phyloP scores from a whole-genome alignment of 2,797 vertebrate genomes.

The Thaleichthys pacificus region DNA sequence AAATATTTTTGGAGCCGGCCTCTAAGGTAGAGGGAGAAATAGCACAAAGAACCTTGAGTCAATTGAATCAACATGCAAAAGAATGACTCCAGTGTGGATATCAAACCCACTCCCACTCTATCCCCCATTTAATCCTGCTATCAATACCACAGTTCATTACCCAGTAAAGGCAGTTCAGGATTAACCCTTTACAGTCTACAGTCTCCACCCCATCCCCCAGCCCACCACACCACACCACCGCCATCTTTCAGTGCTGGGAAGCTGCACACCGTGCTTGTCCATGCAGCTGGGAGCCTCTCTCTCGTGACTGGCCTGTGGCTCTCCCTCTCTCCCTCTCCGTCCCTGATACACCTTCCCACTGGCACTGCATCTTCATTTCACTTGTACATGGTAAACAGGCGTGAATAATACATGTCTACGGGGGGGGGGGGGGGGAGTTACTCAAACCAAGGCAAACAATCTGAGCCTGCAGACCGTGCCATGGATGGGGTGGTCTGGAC shows the following conservation, averaged over 20 bases:
- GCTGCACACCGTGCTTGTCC: not conserved
- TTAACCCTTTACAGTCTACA: not conserved
- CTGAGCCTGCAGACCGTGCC: not conserved
- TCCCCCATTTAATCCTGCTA: constrained; percentile 16
- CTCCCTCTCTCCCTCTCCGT: constrained; percentile 4
- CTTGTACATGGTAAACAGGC: constrained; percentile 18
- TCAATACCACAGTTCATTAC: constrained; percentile 13
- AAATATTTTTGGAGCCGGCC: not conserved
- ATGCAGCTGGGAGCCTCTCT: not conserved
- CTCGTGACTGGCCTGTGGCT: not conserved
- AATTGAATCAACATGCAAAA: not conserved
- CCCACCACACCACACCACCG: not conserved
- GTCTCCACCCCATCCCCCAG: not conserved
- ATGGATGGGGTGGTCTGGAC: not conserved
- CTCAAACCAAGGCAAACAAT: constrained; percentile 20
- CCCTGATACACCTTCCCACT: not conserved
- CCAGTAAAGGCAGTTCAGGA: constrained; percentile 11
- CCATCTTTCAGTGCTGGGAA: constrained; percentile 13
- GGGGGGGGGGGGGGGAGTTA: not conserved
- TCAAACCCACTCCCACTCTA: not conserved
- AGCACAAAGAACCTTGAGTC: no score
- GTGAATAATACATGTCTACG: constrained; percentile 20
- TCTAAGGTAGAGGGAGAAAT: not conserved
- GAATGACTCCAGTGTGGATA: not conserved
- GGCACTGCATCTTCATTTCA: not conserved